phyloP scores from a whole-genome alignment of 2,797 vertebrate genomes.

The Morelia viridis region DNA sequence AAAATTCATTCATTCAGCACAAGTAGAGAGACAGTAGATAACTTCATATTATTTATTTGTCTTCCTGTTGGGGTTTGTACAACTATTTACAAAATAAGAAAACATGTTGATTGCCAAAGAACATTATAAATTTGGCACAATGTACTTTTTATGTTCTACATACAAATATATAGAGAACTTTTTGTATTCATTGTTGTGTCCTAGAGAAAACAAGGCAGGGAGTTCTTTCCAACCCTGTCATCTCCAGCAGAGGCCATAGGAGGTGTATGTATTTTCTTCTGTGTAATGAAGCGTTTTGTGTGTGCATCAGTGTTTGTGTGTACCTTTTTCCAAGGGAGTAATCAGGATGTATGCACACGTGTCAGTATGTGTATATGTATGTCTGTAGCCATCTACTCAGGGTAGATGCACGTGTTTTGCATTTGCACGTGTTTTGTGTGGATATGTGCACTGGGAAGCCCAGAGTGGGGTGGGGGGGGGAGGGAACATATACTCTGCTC shows the following conservation, averaged over 20 bases:
- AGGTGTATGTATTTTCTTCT: background rate
- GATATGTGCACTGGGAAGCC: too few species aligned
- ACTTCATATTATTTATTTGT: slow-evolving; percentile 61
- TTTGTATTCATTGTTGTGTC: background rate
- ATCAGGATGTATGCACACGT: too few species aligned
- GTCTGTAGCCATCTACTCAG: too few species aligned
- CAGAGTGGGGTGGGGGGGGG: too few species aligned
- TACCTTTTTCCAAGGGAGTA: background rate
- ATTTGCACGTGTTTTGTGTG: too few species aligned
- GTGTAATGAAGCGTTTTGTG: background rate
- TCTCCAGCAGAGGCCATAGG: background rate
- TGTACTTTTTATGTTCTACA: slow-evolving; percentile 33
- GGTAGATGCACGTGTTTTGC: too few species aligned
- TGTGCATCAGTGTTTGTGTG: background rate
- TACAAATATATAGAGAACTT: slow-evolving; percentile 18
- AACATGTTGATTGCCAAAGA: slow-evolving; percentile 32
- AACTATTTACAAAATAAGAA: slow-evolving; percentile 54
- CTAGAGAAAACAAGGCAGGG: background rate
- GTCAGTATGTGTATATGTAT: too few species aligned
- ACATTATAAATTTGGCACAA: slow-evolving; percentile 38
- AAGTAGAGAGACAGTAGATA: slow-evolving; percentile 64
- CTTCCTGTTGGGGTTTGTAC: slow-evolving; percentile 63
- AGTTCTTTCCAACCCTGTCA: background rate
- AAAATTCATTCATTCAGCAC: slow-evolving; percentile 76
- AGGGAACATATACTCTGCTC: background rate